These are phyloP conservation scores for Menura novaehollandiae DNA, from an alignment of 2,113 vertebrate species.

Conservation along the genomic window DNA sequence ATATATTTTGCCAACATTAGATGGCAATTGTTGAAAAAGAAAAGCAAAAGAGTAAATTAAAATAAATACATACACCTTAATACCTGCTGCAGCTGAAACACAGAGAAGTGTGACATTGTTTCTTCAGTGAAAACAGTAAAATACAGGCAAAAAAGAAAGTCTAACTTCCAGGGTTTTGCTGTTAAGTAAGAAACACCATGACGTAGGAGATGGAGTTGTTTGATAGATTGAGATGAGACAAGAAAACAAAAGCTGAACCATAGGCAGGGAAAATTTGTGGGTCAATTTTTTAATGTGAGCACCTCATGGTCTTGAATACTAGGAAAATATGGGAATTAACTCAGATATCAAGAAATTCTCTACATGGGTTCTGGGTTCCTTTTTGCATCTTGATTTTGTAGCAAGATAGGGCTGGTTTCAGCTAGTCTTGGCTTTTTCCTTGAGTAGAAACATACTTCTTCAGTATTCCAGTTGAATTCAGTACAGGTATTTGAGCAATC, in stretches of 20 bases:
- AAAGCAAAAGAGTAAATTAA: not conserved
- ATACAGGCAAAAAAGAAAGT: not conserved
- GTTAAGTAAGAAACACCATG: not conserved
- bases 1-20: not conserved
- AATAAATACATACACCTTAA: not conserved
- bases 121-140: not conserved
- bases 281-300: not conserved
- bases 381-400: not conserved
- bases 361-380: not conserved
- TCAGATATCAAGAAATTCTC: not conserved
- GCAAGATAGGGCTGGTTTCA: not conserved
- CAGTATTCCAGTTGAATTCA: not conserved
- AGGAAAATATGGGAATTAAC: not conserved
- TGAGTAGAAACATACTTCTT: not conserved
- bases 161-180: not conserved
- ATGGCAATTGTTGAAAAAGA: not conserved
- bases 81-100: not conserved
- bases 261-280: not conserved
- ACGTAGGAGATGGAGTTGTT: fast-evolving
- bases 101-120: not conserved
- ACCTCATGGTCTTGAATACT: not conserved
- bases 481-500: not conserved
- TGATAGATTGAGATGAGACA: not conserved
- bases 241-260: not conserved
- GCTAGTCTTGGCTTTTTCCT: not conserved